Percentiles rank a stretch among this genome's conserved stretches.
Evolutionary conservation across 2,797 vertebrate genomes (phyloP).

Genomic region (Xyrichtys novacula): DNA sequence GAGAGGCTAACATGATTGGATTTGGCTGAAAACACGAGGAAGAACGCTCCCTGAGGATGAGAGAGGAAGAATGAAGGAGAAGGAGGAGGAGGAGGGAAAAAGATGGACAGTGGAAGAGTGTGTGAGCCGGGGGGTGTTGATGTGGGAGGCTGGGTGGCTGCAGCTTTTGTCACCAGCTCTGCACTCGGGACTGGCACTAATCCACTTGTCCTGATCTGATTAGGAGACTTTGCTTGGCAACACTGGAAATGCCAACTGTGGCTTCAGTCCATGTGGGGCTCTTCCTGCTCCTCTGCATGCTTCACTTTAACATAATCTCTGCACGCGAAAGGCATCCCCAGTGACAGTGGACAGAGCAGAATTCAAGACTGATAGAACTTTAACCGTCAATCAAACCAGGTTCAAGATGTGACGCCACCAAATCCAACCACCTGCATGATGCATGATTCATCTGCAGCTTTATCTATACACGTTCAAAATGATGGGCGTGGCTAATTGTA

Average conservation of each 20-base stretch:
- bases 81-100: too few relatives aligned
- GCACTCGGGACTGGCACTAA: constrained; percentile 28
- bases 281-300: background rate
- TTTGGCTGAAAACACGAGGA: constrained; percentile 43
- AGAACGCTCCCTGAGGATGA: constrained; percentile 33
- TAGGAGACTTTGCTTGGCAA: constrained; percentile 31
- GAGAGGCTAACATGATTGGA: constrained; percentile 58
- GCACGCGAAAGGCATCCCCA: constrained; percentile 4
- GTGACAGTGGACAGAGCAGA: background rate
- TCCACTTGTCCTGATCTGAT: constrained; percentile 57
- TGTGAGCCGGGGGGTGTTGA: constrained; percentile 11
- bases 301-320: background rate
- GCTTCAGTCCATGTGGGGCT: constrained; percentile 6
- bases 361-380: background rate
- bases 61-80: background rate
- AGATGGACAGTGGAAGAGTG: constrained; percentile 7
- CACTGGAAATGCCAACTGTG: constrained; percentile 8
- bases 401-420: background rate
- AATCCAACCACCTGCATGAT: background rate
- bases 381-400: background rate
- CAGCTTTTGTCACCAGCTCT: constrained; percentile 28
- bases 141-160: constrained; percentile 8
- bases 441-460: too few relatives aligned
- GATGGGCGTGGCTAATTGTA: too few relatives aligned
- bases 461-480: too few relatives aligned